Percentiles rank a stretch among this genome's conserved stretches.
phyloP scores from a whole-genome alignment of 2,113 vertebrate species.

The Hippocampus zosterae region DNA sequence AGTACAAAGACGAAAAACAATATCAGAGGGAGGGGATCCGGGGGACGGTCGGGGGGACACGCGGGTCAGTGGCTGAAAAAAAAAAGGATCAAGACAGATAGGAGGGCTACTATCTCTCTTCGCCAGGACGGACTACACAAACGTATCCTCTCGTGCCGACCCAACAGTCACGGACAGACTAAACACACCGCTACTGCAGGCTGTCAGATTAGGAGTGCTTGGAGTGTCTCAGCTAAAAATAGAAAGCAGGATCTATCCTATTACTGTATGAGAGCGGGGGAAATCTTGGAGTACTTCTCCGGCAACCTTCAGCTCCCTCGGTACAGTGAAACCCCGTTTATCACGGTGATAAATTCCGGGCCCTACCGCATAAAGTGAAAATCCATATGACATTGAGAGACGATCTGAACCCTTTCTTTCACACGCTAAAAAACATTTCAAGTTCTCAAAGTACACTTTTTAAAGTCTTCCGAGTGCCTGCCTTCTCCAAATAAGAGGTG shows the following conservation, averaged over 20 bases:
- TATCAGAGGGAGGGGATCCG: constrained; percentile 18
- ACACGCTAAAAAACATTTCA: not conserved
- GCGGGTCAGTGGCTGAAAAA: constrained; percentile 63
- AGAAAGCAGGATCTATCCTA: constrained; percentile 49
- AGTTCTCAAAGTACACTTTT: not conserved
- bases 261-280: constrained; percentile 47
- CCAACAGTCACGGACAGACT: constrained; percentile 31
- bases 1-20: constrained; percentile 46
- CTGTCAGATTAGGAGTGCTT: constrained; percentile 42
- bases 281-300: constrained; percentile 42
- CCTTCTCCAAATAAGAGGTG: too few species aligned
- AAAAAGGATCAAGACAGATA: constrained; percentile 61
- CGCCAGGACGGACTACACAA: constrained; percentile 53
- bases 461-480: not conserved
- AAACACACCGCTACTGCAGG: constrained; percentile 51
- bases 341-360: not conserved
- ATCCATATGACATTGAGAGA: not conserved
- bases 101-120: constrained; percentile 48
- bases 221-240: constrained; percentile 59
- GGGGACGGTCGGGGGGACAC: constrained; percentile 7
- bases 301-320: constrained; percentile 22
- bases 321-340: constrained; percentile 19
- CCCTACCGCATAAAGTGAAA: not conserved
- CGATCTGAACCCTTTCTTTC: not conserved
- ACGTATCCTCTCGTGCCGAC: constrained; percentile 27